phyloP scores from a whole-genome alignment of 1,140 invertebrate species.

The Odontomachus brunneus region DNA sequence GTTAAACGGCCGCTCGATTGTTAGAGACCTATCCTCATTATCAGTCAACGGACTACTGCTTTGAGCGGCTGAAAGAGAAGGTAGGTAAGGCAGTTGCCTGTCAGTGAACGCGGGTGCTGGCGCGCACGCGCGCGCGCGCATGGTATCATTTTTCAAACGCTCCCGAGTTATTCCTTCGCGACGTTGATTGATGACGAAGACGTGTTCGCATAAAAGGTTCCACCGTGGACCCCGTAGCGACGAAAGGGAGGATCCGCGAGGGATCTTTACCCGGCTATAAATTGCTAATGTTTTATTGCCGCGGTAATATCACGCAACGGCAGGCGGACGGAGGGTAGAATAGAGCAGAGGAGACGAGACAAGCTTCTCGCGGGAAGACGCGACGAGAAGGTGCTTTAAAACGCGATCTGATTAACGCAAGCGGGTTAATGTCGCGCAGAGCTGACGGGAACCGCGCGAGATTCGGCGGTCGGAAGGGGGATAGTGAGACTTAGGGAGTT shows the following conservation, averaged over 20 bases:
- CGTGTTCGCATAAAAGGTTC: constrained; percentile 68
- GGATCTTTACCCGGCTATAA: constrained; percentile 65
- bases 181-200: constrained; percentile 71
- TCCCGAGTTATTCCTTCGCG: constrained; percentile 67
- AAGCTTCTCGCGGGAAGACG: not conserved
- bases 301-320: constrained; percentile 39
- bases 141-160: constrained; percentile 67
- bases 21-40: constrained; percentile 56
- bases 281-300: constrained; percentile 72
- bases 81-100: constrained; percentile 47
- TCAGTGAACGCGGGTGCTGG: not conserved
- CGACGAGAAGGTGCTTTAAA: not conserved
- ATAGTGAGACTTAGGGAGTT: not conserved
- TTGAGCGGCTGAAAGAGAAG: constrained; percentile 28
- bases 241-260: constrained; percentile 66
- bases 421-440: constrained; percentile 17
- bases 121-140: not conserved
- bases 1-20: constrained; percentile 53
- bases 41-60: constrained; percentile 40
- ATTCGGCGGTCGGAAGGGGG: constrained; percentile 23
- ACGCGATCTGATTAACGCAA: constrained; percentile 32
- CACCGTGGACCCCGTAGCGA: constrained; percentile 56
- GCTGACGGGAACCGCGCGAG: not conserved
- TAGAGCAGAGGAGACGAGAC: no score
- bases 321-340: no score